A percentile compares a stretch with the other conserved stretches of the same genome.
Conservation (phyloP, 2,888 invertebrate genomes). For the Meteorus colon region DNA sequence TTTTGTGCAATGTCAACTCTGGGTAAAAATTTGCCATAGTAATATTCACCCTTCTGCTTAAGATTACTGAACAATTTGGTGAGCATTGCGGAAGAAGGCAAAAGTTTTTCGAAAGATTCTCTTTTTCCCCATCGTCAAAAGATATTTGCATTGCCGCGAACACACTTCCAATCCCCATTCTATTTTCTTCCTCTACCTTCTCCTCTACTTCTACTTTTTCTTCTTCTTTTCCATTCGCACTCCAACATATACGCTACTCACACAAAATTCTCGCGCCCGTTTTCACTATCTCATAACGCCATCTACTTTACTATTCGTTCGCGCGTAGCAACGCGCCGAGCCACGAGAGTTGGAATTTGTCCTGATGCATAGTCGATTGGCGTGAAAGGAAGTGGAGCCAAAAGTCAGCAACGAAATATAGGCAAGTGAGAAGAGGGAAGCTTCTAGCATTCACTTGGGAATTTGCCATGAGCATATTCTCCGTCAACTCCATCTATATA, state of each 20-base stretch:
- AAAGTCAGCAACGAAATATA: slow-evolving; percentile 30
- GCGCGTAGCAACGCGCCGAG: slow-evolving; percentile 35
- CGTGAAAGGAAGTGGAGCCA: slow-evolving; percentile 45
- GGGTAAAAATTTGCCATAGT: not conserved
- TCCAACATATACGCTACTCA: not conserved
- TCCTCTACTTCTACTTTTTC: not conserved
- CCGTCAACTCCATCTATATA: not conserved
- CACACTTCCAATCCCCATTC: slow-evolving; percentile 7
- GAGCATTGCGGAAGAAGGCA: slow-evolving; percentile 18
- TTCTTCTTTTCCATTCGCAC: not conserved
- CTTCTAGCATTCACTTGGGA: slow-evolving; percentile 24
- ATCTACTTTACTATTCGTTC: slow-evolving; percentile 50
- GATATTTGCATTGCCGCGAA: slow-evolving; percentile 13
- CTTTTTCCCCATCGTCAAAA: slow-evolving; percentile 7
- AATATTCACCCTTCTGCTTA: not conserved
- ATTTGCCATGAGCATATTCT: slow-evolving; percentile 1
- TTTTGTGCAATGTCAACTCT: slow-evolving; percentile 8
- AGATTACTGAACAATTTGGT: slow-evolving; percentile 12
- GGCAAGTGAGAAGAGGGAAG: slow-evolving; percentile 35
- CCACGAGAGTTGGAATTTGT: slow-evolving; percentile 53
- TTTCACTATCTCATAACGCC: slow-evolving; percentile 40
- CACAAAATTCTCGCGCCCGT: not conserved
- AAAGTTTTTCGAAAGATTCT: slow-evolving; percentile 23
- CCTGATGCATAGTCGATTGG: slow-evolving; percentile 66
- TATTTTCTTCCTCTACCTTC: not conserved